phyloP scores from a whole-genome alignment of 2,888 invertebrate genomes.

The Abrostola tripartita region DNA sequence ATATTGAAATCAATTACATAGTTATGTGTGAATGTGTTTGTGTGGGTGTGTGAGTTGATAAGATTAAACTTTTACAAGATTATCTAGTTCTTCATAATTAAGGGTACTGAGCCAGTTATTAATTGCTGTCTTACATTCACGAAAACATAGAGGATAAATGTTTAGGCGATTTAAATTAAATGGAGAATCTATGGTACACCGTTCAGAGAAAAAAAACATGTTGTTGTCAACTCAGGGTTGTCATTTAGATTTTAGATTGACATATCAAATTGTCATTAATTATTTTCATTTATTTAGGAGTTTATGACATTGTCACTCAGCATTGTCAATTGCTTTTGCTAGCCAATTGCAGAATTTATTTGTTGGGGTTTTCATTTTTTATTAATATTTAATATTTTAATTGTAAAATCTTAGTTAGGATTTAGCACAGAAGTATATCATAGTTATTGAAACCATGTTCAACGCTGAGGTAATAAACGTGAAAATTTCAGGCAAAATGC shows the following conservation, averaged over 20 bases:
- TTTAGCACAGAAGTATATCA: not conserved
- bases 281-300: not conserved
- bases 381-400: not conserved
- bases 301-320: not conserved
- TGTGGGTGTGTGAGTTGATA: too few species aligned
- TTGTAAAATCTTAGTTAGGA: not conserved
- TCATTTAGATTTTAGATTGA: not conserved
- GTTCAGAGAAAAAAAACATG: too few species aligned
- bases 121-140: too few species aligned
- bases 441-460: conserved; percentile 47
- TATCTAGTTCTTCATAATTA: too few species aligned
- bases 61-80: too few species aligned
- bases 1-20: too few species aligned
- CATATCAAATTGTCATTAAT: not conserved
- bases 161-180: too few species aligned
- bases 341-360: not conserved
- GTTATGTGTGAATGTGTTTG: too few species aligned
- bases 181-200: too few species aligned
- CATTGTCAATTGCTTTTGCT: not conserved
- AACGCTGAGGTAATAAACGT: conserved; percentile 55
- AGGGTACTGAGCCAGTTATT: too few species aligned
- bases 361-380: not conserved
- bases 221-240: too few species aligned
- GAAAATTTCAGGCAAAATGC: conserved; percentile 11
- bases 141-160: too few species aligned